A percentile compares a stretch with the other conserved stretches of the same genome.
phyloP scores from a whole-genome alignment of 2,113 vertebrate genomes.

The Nanorana parkeri region DNA sequence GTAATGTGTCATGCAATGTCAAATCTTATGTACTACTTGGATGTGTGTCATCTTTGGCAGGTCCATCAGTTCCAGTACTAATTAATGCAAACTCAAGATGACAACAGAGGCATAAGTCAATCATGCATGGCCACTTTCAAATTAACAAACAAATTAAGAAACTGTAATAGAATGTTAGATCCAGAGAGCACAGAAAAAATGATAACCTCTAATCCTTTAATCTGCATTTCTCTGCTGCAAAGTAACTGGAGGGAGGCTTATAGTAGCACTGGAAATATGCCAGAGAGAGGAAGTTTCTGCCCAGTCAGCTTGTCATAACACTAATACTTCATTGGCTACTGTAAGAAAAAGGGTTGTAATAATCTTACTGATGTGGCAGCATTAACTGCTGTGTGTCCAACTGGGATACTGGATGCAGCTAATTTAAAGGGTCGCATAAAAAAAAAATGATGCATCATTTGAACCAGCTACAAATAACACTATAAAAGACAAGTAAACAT shows the following conservation, averaged over 20 bases:
- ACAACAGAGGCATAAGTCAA: constrained; percentile 12
- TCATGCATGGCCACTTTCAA: background rate
- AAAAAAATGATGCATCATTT: too few relatives aligned
- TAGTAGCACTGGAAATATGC: constrained; percentile 9
- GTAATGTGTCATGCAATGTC: background rate
- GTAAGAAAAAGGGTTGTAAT: constrained; percentile 2
- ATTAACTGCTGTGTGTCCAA: background rate
- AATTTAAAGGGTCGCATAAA: background rate
- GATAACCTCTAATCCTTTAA: constrained; percentile 51
- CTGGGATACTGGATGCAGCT: background rate
- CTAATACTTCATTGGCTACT: background rate
- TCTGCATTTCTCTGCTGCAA: constrained; percentile 13
- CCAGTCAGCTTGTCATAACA: constrained; percentile 27
- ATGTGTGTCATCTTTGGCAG: constrained; percentile 5
- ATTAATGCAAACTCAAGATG: constrained; percentile 32
- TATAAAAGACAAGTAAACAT: background rate
- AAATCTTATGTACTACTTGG: background rate
- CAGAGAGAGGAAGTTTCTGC: constrained; percentile 3
- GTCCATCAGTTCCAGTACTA: background rate
- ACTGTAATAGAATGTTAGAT: constrained; percentile 30
- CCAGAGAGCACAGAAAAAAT: constrained; percentile 19
- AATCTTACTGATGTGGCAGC: background rate
- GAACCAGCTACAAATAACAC: background rate
- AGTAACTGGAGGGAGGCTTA: constrained; percentile 4
- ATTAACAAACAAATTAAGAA: constrained; percentile 13